phyloP scores from a whole-genome alignment of 2,888 invertebrate species.

The Synanthedon andrenaeformis region DNA sequence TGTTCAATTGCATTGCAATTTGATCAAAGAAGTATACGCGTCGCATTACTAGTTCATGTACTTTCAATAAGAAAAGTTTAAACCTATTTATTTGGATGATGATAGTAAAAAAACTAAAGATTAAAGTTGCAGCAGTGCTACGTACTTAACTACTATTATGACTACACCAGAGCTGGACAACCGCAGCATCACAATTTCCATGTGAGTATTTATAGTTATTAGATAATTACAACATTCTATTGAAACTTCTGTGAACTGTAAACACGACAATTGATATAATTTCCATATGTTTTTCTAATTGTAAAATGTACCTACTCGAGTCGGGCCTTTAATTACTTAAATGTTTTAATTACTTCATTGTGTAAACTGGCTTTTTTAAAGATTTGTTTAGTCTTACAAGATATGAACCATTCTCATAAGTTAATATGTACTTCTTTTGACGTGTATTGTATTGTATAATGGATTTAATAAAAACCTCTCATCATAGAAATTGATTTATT shows the following conservation, averaged over 20 bases:
- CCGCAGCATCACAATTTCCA: constrained; percentile 60
- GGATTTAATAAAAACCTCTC: no score
- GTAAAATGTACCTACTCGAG: no score
- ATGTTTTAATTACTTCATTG: no score
- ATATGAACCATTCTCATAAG: no score
- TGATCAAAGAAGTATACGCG: no score
- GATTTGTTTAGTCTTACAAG: no score
- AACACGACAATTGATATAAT: not conserved
- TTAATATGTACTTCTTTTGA: no score
- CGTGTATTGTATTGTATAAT: no score
- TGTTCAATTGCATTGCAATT: no score
- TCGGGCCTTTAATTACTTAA: no score
- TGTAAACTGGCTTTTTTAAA: no score
- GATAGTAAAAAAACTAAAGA: constrained; percentile 51
- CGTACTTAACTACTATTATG: constrained; percentile 36
- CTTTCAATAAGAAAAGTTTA: constrained; percentile 38
- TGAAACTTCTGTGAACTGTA: not conserved
- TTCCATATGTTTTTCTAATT: not conserved
- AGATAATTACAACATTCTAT: not conserved
- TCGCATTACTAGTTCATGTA: constrained; percentile 15
- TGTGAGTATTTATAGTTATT: constrained; percentile 38
- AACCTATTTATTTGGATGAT: constrained; percentile 48
- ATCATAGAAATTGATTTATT: no score
- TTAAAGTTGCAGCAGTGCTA: constrained; percentile 37
- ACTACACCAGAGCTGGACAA: constrained; percentile 61